These are phyloP conservation scores for Panthera uncia DNA, from an alignment of 2,113 vertebrate genomes.

Conservation along the genomic window DNA sequence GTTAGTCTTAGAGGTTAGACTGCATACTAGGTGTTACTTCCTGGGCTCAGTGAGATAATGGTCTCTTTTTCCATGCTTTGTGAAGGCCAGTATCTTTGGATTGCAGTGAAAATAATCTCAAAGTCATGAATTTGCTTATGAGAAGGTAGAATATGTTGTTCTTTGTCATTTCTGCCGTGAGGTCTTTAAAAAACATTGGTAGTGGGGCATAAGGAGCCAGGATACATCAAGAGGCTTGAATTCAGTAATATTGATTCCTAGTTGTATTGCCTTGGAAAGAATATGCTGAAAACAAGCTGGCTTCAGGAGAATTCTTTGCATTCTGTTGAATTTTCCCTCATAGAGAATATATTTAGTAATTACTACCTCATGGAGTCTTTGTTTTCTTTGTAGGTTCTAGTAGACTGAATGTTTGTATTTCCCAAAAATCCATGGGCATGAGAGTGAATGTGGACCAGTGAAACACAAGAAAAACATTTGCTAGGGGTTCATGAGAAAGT, in stretches of 20 bases:
- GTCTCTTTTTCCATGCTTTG: neutral
- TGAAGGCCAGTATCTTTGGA: neutral
- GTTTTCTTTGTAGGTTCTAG: constrained; percentile 16
- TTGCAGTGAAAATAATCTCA: constrained; percentile 41
- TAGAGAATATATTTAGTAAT: neutral
- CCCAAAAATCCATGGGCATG: neutral
- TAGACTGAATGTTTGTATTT: neutral
- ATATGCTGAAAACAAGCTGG: neutral
- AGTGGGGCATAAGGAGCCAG: neutral
- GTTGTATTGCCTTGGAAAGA: neutral
- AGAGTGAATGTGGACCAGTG: neutral
- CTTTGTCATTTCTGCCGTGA: neutral
- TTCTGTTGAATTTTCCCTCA: neutral
- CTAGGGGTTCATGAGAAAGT: neutral
- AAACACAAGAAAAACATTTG: neutral
- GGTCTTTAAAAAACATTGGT: neutral
- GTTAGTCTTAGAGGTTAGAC: neutral
- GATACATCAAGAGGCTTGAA: neutral
- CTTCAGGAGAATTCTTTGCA: neutral
- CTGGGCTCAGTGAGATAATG: neutral
- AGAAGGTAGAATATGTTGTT: neutral
- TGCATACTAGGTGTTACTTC: neutral
- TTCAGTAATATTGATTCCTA: neutral
- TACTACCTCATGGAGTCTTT: neutral
- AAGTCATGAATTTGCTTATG: constrained; percentile 16